Evolutionary conservation across 2,888 invertebrate species (phyloP), one percentile per base, ranked within the genome.

Genomic region (Nemoura dubitans): DNA sequence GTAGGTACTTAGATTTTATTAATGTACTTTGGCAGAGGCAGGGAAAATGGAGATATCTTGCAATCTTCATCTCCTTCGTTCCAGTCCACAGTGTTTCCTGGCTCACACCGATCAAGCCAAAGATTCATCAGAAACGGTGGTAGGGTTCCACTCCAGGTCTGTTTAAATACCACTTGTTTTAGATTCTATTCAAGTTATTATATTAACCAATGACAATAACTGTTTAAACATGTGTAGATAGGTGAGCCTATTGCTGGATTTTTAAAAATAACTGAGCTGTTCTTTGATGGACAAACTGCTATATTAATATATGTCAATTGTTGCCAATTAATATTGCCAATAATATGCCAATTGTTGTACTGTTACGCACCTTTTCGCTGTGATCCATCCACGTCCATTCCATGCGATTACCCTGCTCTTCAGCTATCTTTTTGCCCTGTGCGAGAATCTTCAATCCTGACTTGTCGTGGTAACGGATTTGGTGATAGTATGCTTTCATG

Each of bases 61-160:
- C 91, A 2, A 90, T 90, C 83, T 91, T 91, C 21, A 90, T 91
- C 92, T 36, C 92, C 91, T 87, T 93, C 92, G 84, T 92, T 92
- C 90, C 93, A 93, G 87, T 92, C 92, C 28, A 93, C 88, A 36
- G 91, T 88, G 85, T 92, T 91, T 21, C 91, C 91, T 0, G 89
- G 89, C 30, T 92, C 91, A n/a, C 92, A 90, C 83, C 92, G 92
- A 30, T 93, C 92, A 27, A 90, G 90, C 94, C 94, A 94, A 89
- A 92, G 92, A 88, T 93, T 91, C 85, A 90, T 88, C 36, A 91
- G 90, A 86, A 92, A 90, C 0, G 91, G 90, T 82, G 91, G 91
- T 83, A 94, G 89, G 2, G 90, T 91, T 21, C 93, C 92, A 81
- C 91, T 92, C 94, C 94, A 94, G 86, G 92, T 92, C 94, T 94